These are phyloP conservation scores for Pseudopodoces humilis DNA, from an alignment of 2,113 vertebrate species.

Conservation along the genomic window DNA sequence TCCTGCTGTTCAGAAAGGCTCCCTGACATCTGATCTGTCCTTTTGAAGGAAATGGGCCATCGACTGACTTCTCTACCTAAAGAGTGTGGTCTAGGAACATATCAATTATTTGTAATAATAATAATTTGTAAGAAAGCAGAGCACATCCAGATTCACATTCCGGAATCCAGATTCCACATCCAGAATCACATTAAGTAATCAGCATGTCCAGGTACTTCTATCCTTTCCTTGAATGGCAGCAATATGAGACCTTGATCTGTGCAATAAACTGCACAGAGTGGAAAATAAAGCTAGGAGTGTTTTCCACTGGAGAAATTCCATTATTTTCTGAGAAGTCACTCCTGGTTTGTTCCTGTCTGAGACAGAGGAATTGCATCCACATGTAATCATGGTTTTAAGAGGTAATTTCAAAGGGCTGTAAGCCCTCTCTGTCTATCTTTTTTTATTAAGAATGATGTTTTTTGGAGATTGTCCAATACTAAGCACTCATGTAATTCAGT, in stretches of 20 bases:
- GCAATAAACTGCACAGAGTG: neutral
- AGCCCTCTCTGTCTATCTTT: slow-evolving; percentile 41
- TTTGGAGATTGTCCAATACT: slow-evolving; percentile 48
- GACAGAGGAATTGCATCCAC: slow-evolving; percentile 23
- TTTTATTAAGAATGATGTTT: slow-evolving; percentile 32
- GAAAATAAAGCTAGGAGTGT: neutral
- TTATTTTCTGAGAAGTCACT: slow-evolving; percentile 19
- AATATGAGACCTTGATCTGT: neutral
- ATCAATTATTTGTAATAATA: neutral
- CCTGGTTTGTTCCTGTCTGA: slow-evolving; percentile 9
- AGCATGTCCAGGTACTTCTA: neutral
- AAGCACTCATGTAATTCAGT: slow-evolving; percentile 54
- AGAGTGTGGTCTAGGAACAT: neutral
- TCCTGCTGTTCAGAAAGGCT: neutral
- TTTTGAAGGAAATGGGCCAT: neutral
- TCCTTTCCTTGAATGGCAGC: neutral
- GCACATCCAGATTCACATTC: neutral
- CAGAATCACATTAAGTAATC: neutral
- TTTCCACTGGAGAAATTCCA: neutral
- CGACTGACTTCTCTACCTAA: neutral
- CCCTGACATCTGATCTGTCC: neutral
- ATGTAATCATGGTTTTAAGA: slow-evolving; percentile 36
- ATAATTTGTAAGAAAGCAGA: neutral
- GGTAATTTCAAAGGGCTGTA: slow-evolving; percentile 54
- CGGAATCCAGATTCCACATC: neutral